These are phyloP conservation scores for Calyptomena viridis DNA, from an alignment of 2,113 vertebrate species.

Conservation along the genomic window DNA sequence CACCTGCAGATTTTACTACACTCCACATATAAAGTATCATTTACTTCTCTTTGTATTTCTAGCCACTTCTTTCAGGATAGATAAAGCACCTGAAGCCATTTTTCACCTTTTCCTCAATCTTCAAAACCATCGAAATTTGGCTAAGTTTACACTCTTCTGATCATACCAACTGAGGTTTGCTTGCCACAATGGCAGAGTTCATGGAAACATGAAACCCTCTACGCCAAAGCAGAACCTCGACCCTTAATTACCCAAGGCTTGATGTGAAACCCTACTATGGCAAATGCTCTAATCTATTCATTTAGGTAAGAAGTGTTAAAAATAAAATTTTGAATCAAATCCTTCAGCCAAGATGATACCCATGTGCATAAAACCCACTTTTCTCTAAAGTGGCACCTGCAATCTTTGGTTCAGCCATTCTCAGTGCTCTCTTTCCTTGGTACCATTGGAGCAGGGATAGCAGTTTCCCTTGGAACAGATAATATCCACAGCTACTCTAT, in stretches of 20 bases:
- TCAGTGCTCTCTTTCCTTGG: neutral
- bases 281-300: neutral
- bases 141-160: neutral
- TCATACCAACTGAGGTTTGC: neutral
- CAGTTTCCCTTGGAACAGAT: neutral
- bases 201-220: neutral
- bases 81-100: neutral
- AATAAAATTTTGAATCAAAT: neutral
- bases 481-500: neutral
- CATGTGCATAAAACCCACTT: fast-evolving
- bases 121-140: neutral
- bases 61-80: neutral
- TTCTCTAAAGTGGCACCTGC: neutral
- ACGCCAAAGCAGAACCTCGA: neutral
- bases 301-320: neutral
- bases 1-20: neutral
- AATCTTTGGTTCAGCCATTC: neutral
- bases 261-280: neutral
- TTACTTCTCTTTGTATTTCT: neutral
- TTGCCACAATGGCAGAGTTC: neutral
- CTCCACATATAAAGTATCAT: neutral
- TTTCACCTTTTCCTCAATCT: neutral
- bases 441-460: neutral
- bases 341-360: neutral
- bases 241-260: neutral